phyloP scores from a whole-genome alignment of 2,888 invertebrate species.

The Scaptomyza polygonia region DNA sequence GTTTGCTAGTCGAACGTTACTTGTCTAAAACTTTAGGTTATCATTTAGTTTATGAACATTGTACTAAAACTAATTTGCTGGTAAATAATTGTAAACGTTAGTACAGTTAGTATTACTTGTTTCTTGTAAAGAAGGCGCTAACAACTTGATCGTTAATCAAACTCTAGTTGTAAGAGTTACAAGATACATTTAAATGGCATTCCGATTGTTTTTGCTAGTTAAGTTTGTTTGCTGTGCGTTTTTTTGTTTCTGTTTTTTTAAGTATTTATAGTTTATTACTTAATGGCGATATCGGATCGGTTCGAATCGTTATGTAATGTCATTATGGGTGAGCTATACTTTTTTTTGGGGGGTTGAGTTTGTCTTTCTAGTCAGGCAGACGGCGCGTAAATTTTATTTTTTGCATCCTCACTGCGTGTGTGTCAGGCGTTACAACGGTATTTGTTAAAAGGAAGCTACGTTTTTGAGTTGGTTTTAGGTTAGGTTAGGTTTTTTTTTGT shows the following conservation, averaged over 20 bases:
- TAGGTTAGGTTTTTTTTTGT: conserved; percentile 35
- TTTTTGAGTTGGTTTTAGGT: conserved; percentile 35
- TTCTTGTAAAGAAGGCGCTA: conserved; percentile 64
- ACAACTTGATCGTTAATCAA: conserved; percentile 25
- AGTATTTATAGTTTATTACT: conserved; percentile 40
- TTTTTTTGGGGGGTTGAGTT: not conserved
- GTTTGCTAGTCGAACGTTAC: conserved; percentile 32
- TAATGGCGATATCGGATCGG: conserved; percentile 41
- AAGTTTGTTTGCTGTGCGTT: conserved; percentile 60
- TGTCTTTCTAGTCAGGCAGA: conserved; percentile 47
- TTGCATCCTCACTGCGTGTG: conserved; percentile 42
- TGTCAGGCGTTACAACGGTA: conserved; percentile 46
- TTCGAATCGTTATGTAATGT: conserved; percentile 42
- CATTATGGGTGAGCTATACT: conserved; percentile 41
- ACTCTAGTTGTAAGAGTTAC: conserved; percentile 20
- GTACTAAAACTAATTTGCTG: conserved; percentile 60
- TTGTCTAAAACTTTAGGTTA: conserved; percentile 37
- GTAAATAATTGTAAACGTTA: conserved; percentile 68
- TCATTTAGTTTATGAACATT: conserved; percentile 45
- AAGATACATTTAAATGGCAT: conserved; percentile 46
- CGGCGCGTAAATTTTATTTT: conserved; percentile 51
- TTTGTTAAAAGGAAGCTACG: conserved; percentile 12
- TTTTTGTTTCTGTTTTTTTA: conserved; percentile 22
- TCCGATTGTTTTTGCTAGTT: conserved; percentile 49
- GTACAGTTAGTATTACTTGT: conserved; percentile 14